Conservation (phyloP, 2,888 invertebrate genomes). For the Hoplodrina blanda region DNA sequence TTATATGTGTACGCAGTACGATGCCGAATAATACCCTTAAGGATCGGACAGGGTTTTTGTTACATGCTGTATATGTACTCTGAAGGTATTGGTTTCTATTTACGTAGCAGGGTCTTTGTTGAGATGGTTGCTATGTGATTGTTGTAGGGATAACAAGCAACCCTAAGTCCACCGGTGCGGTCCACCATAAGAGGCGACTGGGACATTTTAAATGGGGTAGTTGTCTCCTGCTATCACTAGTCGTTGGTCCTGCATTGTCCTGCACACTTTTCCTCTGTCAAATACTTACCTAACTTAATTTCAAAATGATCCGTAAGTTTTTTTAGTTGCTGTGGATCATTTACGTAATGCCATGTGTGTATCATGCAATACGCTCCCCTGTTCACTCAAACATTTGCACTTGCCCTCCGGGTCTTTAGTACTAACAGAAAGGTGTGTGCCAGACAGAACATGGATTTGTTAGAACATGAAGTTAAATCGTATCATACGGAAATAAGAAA, state of each 20-base stretch:
- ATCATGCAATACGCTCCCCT: background rate
- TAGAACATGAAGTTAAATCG: slow-evolving; percentile 18
- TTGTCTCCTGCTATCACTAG: background rate
- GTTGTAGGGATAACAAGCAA: background rate
- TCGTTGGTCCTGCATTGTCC: background rate
- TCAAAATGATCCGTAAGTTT: too few relatives aligned
- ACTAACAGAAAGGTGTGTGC: slow-evolving; percentile 4
- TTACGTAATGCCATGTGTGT: background rate
- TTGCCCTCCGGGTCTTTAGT: slow-evolving; percentile 25
- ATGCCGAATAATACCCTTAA: too few relatives aligned
- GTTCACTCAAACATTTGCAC: slow-evolving; percentile 5
- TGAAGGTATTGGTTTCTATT: slow-evolving; percentile 1
- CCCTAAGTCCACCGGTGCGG: background rate
- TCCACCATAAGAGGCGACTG: background rate
- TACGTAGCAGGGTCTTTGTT: background rate
- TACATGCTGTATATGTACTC: too few relatives aligned
- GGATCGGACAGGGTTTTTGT: too few relatives aligned
- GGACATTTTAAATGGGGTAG: background rate
- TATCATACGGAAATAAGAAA: slow-evolving; percentile 33
- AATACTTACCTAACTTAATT: too few relatives aligned
- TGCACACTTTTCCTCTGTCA: too few relatives aligned
- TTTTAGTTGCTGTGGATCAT: background rate
- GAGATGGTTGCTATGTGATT: background rate
- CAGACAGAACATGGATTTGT: slow-evolving; percentile 12
- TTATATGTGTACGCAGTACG: too few relatives aligned